A percentile compares a stretch with the other conserved stretches of the same genome.
Conservation (phyloP, 2,888 invertebrate genomes). For the Drosophila infuscata region DNA sequence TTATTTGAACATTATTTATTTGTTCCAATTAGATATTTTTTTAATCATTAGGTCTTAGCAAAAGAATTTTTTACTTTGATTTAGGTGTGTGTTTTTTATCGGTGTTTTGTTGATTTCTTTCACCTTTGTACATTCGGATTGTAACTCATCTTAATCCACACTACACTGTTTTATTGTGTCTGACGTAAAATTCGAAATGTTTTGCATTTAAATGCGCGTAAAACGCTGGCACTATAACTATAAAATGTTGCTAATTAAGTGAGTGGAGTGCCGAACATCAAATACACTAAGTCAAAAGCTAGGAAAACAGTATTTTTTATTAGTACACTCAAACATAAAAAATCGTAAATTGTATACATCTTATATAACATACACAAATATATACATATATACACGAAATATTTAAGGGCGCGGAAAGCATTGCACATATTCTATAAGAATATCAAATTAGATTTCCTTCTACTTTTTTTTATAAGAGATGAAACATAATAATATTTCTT, state of each 20-base stretch:
- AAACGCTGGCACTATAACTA: slow-evolving; percentile 40
- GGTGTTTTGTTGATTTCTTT: background rate
- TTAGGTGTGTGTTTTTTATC: background rate
- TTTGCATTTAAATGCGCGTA: slow-evolving; percentile 53
- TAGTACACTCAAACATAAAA: too few relatives aligned
- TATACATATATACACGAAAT: background rate
- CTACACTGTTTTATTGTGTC: slow-evolving; percentile 23
- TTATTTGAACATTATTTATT: background rate
- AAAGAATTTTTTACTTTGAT: background rate
- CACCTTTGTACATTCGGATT: slow-evolving; percentile 7
- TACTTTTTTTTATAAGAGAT: background rate
- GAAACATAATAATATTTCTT: background rate
- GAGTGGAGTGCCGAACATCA: background rate
- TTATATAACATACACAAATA: background rate
- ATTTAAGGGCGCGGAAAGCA: background rate
- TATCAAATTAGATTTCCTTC: background rate
- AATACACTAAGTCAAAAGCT: slow-evolving; percentile 30
- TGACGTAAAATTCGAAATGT: slow-evolving; percentile 64
- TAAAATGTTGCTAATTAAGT: slow-evolving; percentile 7
- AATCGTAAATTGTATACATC: background rate
- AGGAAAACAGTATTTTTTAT: background rate
- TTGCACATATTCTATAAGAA: background rate
- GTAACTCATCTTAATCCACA: slow-evolving; percentile 7
- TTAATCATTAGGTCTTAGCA: background rate
- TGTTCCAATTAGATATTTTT: background rate